phyloP scores from a whole-genome alignment of 1,140 invertebrate genomes.

The Chironomus striatipennis region DNA sequence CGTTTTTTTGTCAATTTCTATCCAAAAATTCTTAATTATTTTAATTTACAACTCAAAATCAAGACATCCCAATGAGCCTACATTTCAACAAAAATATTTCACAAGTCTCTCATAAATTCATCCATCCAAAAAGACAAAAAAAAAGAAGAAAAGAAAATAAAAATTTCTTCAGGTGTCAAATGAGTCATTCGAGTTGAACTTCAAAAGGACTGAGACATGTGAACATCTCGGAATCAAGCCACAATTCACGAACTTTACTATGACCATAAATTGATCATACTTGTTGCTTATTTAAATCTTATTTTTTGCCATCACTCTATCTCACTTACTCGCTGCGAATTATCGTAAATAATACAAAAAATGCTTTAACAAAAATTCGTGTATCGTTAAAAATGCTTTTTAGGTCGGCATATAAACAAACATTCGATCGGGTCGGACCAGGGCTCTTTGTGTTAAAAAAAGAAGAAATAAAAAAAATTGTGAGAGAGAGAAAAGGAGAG shows the following conservation, averaged over 20 bases:
- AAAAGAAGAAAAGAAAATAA: background rate
- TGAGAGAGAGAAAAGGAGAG: background rate
- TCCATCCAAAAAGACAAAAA: background rate
- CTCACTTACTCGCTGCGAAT: background rate
- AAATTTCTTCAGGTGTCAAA: too few relatives aligned
- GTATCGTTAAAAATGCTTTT: conserved; percentile 16
- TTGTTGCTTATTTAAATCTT: background rate
- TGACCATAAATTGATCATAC: conserved; percentile 8
- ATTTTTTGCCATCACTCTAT: background rate
- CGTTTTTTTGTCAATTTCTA: too few relatives aligned
- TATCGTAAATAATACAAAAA: conserved; percentile 3
- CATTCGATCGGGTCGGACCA: background rate
- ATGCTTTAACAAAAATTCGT: background rate
- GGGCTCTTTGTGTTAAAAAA: background rate
- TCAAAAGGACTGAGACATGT: background rate
- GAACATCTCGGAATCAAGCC: background rate
- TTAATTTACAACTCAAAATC: too few relatives aligned
- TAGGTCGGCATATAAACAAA: conserved; percentile 22
- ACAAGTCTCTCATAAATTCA: too few relatives aligned
- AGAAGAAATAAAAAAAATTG: background rate
- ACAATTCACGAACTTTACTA: conserved; percentile 8
- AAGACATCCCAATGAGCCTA: too few relatives aligned
- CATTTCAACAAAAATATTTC: too few relatives aligned
- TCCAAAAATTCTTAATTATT: too few relatives aligned
- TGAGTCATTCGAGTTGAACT: too few relatives aligned